phyloP scores from a whole-genome alignment of 64 coral and sea anemone genomes.

The Orbicella faveolata region DNA sequence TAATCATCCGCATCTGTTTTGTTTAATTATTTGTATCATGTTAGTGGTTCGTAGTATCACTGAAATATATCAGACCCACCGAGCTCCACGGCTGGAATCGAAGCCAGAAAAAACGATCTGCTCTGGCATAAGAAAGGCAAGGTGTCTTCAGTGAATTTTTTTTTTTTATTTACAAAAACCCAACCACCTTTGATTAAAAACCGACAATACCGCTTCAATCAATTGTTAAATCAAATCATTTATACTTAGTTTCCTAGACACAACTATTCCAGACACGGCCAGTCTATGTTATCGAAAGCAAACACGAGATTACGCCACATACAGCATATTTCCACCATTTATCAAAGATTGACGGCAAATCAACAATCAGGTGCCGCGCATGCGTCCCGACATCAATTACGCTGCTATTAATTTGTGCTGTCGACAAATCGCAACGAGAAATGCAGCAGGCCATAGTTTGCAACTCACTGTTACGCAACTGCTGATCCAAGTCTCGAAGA shows the following conservation, averaged over 20 bases:
- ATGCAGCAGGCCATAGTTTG: neutral
- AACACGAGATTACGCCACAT: neutral
- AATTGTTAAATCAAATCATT: neutral
- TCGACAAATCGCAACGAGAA: slow-evolving; percentile 25
- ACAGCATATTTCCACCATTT: neutral
- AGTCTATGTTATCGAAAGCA: neutral
- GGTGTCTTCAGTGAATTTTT: no score
- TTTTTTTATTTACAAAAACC: no score
- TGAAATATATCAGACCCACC: neutral
- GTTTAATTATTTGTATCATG: neutral
- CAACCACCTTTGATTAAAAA: neutral
- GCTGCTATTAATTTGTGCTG: neutral
- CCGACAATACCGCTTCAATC: neutral
- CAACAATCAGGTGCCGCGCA: neutral
- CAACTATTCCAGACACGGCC: neutral
- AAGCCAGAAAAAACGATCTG: neutral
- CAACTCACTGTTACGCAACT: neutral
- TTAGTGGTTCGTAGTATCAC: neutral
- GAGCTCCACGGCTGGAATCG: neutral
- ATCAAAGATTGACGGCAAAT: neutral
- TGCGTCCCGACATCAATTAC: neutral
- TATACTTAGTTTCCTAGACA: neutral
- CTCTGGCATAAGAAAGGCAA: no score
- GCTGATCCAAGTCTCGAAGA: neutral
- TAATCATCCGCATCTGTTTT: neutral